These are phyloP conservation scores for Biston stratarius DNA, from an alignment of 2,888 invertebrate genomes.

Conservation along the genomic window DNA sequence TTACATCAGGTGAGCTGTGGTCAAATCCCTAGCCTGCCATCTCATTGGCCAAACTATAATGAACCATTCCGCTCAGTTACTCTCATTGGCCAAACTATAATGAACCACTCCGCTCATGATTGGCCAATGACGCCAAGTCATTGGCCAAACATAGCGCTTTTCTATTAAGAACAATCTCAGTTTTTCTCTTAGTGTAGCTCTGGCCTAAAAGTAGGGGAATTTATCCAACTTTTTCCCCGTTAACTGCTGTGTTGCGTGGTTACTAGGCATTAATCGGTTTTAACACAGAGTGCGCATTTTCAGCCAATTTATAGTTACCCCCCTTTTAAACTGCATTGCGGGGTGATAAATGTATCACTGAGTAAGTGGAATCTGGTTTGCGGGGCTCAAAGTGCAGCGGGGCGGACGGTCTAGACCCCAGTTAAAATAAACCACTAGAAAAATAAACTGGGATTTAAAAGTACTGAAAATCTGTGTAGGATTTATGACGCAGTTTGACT, in stretches of 20 bases:
- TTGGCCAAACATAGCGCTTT: not conserved
- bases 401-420: not conserved
- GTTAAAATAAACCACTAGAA: not conserved
- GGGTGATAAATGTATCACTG: conserved; percentile 39
- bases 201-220: conserved; percentile 1
- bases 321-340: conserved; percentile 46
- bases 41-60: no score
- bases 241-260: conserved; percentile 47
- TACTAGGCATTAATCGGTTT: conserved; percentile 48
- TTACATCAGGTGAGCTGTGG: no score
- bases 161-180: not conserved
- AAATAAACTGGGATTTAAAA: not conserved
- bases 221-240: conserved; percentile 30
- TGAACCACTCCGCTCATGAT: no score
- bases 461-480: not conserved
- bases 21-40: no score
- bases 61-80: no score
- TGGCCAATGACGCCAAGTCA: no score
- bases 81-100: no score
- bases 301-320: conserved; percentile 41
- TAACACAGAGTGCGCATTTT: conserved; percentile 45
- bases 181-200: not conserved
- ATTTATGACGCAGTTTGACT: not conserved
- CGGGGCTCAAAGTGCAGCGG: conserved; percentile 4
- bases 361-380: conserved; percentile 30